phyloP scores from a whole-genome alignment of 2,888 invertebrate genomes.

The Ganaspis brasiliensis region DNA sequence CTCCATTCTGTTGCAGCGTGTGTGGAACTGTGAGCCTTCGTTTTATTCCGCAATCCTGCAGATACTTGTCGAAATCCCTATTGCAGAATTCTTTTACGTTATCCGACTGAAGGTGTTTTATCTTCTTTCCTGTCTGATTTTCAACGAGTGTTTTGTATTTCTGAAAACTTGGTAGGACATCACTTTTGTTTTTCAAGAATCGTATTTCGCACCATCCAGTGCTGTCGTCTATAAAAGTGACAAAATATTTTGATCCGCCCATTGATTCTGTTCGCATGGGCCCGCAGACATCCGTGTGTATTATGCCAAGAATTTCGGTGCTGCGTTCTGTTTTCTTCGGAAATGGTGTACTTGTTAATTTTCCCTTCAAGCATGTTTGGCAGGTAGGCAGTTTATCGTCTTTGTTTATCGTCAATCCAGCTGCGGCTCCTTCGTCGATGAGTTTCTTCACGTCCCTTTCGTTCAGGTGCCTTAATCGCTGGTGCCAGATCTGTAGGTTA shows the following conservation, averaged over 20 bases:
- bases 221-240: too few species aligned
- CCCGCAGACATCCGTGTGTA: neutral
- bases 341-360: neutral
- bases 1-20: slow-evolving; percentile 68
- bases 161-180: slow-evolving; percentile 51
- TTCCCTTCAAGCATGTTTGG: neutral
- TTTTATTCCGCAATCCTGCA: slow-evolving; percentile 53
- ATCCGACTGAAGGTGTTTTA: slow-evolving; percentile 51
- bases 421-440: neutral
- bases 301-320: neutral
- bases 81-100: slow-evolving; percentile 53
- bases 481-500: neutral
- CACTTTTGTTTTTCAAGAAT: slow-evolving; percentile 52
- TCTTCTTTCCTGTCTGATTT: slow-evolving; percentile 50
- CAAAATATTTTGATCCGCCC: too few species aligned
- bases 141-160: slow-evolving; percentile 49
- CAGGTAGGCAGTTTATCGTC: neutral
- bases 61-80: slow-evolving; percentile 31
- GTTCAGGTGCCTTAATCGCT: neutral
- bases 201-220: slow-evolving; percentile 55
- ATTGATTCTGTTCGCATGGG: neutral
- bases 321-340: neutral
- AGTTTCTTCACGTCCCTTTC: neutral
- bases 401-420: neutral
- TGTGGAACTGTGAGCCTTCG: slow-evolving; percentile 61